Base-by-base conservation (phyloP, 2,113 vertebrate species). In the Notarius quadriscutis region DNA sequence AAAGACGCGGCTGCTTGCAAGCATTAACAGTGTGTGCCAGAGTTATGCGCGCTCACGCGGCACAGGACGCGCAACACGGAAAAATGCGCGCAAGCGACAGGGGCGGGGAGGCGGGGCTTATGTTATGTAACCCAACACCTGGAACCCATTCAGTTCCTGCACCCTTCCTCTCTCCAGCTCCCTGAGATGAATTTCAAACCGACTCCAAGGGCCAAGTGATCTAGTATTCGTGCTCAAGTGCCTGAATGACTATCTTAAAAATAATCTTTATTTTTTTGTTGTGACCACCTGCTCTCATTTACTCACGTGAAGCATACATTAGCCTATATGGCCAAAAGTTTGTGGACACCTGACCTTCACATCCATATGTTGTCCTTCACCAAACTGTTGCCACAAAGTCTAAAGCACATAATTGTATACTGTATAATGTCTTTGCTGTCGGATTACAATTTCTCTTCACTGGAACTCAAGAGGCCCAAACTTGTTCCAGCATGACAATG, bases 91-190 rank as follows among this genome's bases (percentile, higher is more conserved):
- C 67, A 51, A 80, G 80, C 80, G 48, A 82, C 22, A 75, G 0
- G 0, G 58, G 79, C 86, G 91, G 89, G 58, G 79, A 87, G 91
- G 89, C 88, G 92, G 90, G 84, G 71, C 41, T 60, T 85, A 10
- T 17, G 84, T 85, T 85, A 74, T 93, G 94, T 93, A 95, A 95
- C 94, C 91, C 92, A 94, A 94, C 93, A 96, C 95, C 93, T 92
- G 92, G 79, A 81, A 81, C 30, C 57, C 57, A 81, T 62, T 62
- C 57, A 81, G 79, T 10, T 81, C 12, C 79, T 81, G 57, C 57
- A 48, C 79, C 30, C 57, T 34, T 41, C 30, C 79, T 48, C 57
- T 34, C 57, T 62, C 10, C 58, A 14, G 18, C 30, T 22, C 27
- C 53, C 0, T n/a, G 1, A 30, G 25, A 79, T 79, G 2, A 55